Conservation (phyloP, 2,797 vertebrate genomes). For the Monodelphis domestica region DNA sequence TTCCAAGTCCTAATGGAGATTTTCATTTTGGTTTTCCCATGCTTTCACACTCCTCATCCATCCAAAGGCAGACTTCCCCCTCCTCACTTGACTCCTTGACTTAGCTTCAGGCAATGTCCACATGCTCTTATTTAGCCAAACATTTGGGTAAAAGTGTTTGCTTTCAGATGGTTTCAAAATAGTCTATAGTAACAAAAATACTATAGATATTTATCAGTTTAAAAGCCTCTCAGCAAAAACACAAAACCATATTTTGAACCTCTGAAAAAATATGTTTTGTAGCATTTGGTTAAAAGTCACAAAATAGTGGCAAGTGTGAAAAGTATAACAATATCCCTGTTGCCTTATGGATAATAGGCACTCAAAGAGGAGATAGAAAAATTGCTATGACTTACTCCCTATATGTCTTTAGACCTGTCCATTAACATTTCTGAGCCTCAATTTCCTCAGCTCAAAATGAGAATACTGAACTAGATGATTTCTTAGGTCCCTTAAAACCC, state of each 20-base stretch:
- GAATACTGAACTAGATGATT: not conserved
- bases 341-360: not conserved
- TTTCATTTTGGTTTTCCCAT: not conserved
- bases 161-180: conserved; percentile 26
- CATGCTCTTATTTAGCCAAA: not conserved
- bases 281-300: conserved; percentile 17
- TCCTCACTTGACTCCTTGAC: not conserved
- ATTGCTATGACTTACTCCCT: not conserved
- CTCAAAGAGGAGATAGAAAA: not conserved
- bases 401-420: not conserved
- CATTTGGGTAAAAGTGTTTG: not conserved
- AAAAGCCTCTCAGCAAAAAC: conserved; percentile 42
- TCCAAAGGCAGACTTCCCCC: not conserved
- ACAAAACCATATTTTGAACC: conserved; percentile 22
- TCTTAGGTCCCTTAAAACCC: not conserved
- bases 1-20: not conserved
- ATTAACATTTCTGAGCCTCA: not conserved
- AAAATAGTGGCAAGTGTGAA: not conserved
- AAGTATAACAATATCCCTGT: not conserved
- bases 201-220: conserved; percentile 16
- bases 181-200: conserved; percentile 23
- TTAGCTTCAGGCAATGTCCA: not conserved
- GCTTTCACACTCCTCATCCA: not conserved
- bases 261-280: conserved; percentile 32
- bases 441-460: not conserved